Percentiles rank a stretch among this genome's conserved stretches.
Conservation (phyloP, 2,113 vertebrate species). For the Fregata magnificens region DNA sequence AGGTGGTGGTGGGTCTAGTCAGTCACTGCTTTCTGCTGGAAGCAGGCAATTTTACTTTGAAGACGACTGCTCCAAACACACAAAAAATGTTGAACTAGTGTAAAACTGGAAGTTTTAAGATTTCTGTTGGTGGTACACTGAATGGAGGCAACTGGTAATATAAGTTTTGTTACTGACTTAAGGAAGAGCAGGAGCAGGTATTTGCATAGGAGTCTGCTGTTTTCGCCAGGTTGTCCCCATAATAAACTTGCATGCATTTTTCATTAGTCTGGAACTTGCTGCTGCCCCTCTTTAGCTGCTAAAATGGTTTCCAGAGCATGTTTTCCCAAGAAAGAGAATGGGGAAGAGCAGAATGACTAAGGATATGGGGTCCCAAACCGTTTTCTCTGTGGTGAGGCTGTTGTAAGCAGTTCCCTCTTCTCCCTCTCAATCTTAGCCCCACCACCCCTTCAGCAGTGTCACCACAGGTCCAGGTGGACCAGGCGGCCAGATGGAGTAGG, state of each 20-base stretch:
- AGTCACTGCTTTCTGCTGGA: neutral
- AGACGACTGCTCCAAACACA: neutral
- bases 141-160: neutral
- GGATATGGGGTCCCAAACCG: neutral
- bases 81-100: neutral
- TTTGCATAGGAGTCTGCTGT: neutral
- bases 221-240: neutral
- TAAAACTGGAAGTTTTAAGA: neutral
- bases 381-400: rapidly evolving
- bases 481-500: neutral
- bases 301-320: neutral
- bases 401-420: neutral
- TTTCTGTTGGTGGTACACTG: neutral
- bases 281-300: neutral
- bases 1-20: neutral
- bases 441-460: neutral
- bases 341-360: neutral
- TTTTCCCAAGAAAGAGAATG: neutral
- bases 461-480: neutral
- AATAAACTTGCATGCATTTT: neutral
- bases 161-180: neutral
- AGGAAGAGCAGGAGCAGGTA: neutral
- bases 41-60: neutral
- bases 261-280: neutral
- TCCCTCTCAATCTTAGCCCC: neutral